phyloP scores from a whole-genome alignment of 2,888 invertebrate species.

The Noctua comes region DNA sequence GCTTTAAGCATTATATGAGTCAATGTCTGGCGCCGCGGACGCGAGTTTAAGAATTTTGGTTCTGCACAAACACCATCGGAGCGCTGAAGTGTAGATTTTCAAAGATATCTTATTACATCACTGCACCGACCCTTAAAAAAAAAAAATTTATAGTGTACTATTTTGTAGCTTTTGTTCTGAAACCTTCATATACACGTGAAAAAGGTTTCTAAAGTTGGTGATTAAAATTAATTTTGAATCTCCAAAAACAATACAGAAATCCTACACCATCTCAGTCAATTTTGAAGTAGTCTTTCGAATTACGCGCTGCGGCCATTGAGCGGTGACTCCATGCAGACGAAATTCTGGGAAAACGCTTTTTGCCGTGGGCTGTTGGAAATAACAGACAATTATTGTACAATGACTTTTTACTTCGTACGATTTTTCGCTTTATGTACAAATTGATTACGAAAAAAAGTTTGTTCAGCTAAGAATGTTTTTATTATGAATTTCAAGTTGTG shows the following conservation, averaged over 20 bases:
- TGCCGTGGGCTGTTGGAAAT: slow-evolving; percentile 75
- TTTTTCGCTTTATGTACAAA: slow-evolving; percentile 62
- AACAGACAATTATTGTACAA: slow-evolving; percentile 81
- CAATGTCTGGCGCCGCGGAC: slow-evolving; percentile 79
- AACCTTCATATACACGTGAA: background rate
- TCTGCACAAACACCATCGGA: background rate
- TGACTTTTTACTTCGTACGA: slow-evolving; percentile 57
- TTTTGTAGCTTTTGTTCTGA: background rate
- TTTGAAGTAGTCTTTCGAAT: background rate
- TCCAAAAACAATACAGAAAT: background rate
- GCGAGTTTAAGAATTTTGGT: slow-evolving; percentile 34
- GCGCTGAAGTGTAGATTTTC: background rate
- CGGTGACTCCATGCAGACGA: slow-evolving; percentile 73
- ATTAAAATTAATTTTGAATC: no score
- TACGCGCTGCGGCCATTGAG: slow-evolving; percentile 56
- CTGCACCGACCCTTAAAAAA: background rate
- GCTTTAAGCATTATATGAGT: slow-evolving; percentile 78
- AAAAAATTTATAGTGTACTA: background rate
- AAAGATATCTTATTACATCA: background rate
- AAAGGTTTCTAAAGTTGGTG: background rate
- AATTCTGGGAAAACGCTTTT: slow-evolving; percentile 82
- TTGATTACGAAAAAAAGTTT: slow-evolving; percentile 42
- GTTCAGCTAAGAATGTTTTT: slow-evolving; percentile 5
- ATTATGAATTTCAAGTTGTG: slow-evolving; percentile 8
- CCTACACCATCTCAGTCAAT: background rate